These are phyloP conservation scores for Pandion haliaetus DNA, from an alignment of 2,113 vertebrate genomes.

Conservation along the genomic window DNA sequence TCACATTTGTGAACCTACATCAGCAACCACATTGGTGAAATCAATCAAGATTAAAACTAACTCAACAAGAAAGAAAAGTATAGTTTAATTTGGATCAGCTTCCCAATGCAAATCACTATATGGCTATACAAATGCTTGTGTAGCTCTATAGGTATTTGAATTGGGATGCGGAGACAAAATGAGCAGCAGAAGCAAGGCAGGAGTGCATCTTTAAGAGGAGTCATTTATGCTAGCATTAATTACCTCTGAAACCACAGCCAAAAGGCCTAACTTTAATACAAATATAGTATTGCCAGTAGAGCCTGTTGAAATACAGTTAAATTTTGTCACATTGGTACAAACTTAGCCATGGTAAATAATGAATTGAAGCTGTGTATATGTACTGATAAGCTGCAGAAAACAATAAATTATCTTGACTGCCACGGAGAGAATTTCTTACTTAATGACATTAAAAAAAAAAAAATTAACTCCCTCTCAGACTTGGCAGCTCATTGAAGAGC, in stretches of 20 bases:
- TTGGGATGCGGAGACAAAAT: not conserved
- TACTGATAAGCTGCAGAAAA: not conserved
- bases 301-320: not conserved
- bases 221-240: not conserved
- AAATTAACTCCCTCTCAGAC: not conserved
- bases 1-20: not conserved
- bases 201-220: not conserved
- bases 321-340: not conserved
- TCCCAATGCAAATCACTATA: not conserved
- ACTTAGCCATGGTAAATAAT: not conserved
- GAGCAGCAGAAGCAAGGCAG: not conserved
- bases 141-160: not conserved
- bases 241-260: not conserved
- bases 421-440: not conserved
- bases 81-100: not conserved
- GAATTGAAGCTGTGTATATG: not conserved
- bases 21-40: not conserved
- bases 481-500: not conserved
- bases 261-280: not conserved
- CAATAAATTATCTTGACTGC: not conserved
- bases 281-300: not conserved
- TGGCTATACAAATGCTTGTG: accelerated
- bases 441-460: not conserved
- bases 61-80: not conserved
- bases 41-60: not conserved